Conservation (phyloP, 1,140 invertebrate genomes). For the Drosophila bipectinata region DNA sequence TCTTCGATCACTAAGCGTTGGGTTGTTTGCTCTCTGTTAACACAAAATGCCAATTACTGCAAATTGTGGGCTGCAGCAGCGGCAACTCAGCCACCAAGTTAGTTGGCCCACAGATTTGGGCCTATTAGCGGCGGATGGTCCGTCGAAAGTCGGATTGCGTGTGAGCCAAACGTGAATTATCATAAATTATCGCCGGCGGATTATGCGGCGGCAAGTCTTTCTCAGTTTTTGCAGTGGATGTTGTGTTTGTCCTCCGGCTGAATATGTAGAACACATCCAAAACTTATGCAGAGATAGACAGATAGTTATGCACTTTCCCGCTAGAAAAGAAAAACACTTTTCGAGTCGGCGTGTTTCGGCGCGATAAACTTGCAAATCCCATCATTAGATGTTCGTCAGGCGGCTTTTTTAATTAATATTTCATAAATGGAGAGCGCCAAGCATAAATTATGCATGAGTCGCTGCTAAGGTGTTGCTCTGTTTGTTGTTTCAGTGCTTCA, state of each 20-base stretch:
- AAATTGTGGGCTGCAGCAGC: constrained; percentile 54
- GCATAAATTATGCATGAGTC: constrained; percentile 50
- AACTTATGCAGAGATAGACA: constrained; percentile 39
- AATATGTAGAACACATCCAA: constrained; percentile 61
- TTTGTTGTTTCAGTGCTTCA: constrained; percentile 18
- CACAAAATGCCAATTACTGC: constrained; percentile 73
- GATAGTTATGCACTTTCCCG: constrained; percentile 54
- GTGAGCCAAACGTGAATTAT: constrained; percentile 59
- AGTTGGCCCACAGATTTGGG: constrained; percentile 39
- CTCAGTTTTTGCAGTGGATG: constrained; percentile 13
- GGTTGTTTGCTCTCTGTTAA: constrained; percentile 73
- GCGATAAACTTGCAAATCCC: constrained; percentile 57
- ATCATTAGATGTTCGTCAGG: constrained; percentile 44
- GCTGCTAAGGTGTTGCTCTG: constrained; percentile 17
- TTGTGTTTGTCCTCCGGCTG: constrained; percentile 18
- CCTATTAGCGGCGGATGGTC: constrained; percentile 54
- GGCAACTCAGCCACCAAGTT: constrained; percentile 26
- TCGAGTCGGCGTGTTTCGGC: constrained; percentile 35
- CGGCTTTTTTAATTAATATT: constrained; percentile 50
- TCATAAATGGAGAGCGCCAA: constrained; percentile 46
- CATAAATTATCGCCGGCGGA: constrained; percentile 72
- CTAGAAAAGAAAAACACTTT: constrained; percentile 46
- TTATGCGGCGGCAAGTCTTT: constrained; percentile 57
- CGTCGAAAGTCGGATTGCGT: constrained; percentile 69
- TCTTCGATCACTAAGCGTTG: constrained; percentile 65